These are phyloP conservation scores for Caenorhabditis briggsae DNA, from an alignment of 1,140 invertebrate species.

Conservation along the genomic window DNA sequence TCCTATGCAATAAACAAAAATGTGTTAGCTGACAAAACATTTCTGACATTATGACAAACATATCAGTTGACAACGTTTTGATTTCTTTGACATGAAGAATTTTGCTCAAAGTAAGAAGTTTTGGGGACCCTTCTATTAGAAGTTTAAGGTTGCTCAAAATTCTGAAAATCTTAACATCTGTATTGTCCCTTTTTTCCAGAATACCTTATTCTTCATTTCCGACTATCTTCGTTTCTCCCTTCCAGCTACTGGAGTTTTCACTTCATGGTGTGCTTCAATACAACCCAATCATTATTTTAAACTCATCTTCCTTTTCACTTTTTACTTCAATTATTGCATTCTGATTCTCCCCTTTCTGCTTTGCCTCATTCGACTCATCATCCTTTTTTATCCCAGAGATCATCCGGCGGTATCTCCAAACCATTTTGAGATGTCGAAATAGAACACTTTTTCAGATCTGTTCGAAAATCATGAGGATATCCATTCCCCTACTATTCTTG, in stretches of 20 bases:
- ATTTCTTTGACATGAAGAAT: too few species aligned
- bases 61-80: too few species aligned
- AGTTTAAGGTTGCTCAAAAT: too few species aligned
- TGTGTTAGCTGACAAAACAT: too few species aligned
- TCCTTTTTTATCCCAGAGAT: neutral
- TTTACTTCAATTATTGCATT: slow-evolving; percentile 24
- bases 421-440: neutral
- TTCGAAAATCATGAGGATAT: neutral
- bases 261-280: neutral
- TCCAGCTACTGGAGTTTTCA: neutral
- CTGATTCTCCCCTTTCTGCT: neutral
- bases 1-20: too few species aligned
- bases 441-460: slow-evolving; percentile 1
- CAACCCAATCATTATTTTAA: slow-evolving; percentile 15
- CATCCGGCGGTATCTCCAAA: neutral
- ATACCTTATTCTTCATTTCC: neutral
- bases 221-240: neutral
- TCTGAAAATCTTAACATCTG: neutral
- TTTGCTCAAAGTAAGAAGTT: too few species aligned
- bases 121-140: too few species aligned
- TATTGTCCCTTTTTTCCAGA: neutral
- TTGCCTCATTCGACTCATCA: neutral
- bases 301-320: neutral
- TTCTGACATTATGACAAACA: too few species aligned
- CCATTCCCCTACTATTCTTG: neutral